A percentile compares a stretch with the other conserved stretches of the same genome.
These are phyloP conservation scores for Tauraco erythrolophus DNA, from an alignment of 2,113 vertebrate genomes.

Conservation along the genomic window DNA sequence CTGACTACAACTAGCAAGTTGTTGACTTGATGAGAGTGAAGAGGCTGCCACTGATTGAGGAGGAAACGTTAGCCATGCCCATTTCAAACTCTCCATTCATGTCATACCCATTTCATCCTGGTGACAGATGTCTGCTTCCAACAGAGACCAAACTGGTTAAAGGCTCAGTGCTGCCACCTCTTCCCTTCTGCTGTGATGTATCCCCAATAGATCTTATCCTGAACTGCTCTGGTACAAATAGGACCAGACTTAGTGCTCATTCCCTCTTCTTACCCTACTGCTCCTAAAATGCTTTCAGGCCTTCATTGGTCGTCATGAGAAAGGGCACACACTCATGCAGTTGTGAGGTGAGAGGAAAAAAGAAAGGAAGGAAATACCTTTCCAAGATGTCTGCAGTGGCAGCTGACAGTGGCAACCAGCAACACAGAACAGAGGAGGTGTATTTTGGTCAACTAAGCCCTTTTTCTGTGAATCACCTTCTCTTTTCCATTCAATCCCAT, in stretches of 20 bases:
- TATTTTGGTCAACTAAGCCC: conserved; percentile 40
- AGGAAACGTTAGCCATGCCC: not conserved
- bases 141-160: not conserved
- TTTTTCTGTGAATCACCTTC: conserved; percentile 63
- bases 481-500: conserved; percentile 57
- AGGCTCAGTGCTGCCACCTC: not conserved
- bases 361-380: not conserved
- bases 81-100: not conserved
- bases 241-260: not conserved
- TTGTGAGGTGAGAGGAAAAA: not conserved
- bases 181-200: not conserved
- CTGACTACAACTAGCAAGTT: not conserved
- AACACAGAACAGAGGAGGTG: not conserved
- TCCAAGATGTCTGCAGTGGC: not conserved
- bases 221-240: not conserved
- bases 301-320: not conserved
- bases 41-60: not conserved
- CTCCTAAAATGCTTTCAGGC: not conserved
- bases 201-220: not conserved
- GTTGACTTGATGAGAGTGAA: not conserved
- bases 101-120: not conserved
- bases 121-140: not conserved
- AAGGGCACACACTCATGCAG: not conserved
- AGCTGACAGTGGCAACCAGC: conserved; percentile 2
- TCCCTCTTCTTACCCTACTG: not conserved